phyloP scores from a whole-genome alignment of 2,888 invertebrate species.

The Cyrtodaria siliqua region DNA sequence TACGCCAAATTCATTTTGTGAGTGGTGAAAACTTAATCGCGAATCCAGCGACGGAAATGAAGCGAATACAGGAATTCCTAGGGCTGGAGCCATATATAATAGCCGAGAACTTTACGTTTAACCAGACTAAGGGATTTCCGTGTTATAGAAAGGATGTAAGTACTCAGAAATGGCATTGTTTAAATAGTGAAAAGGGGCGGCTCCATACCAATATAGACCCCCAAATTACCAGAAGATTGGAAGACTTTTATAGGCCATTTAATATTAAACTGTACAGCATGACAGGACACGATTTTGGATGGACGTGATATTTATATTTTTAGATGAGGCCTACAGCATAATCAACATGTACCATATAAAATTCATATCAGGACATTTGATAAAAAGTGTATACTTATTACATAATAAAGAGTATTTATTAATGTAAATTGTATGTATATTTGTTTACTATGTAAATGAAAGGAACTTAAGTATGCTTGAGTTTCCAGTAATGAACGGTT shows the following conservation, averaged over 20 bases:
- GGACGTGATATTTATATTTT: conserved; percentile 82
- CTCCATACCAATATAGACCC: conserved; percentile 85
- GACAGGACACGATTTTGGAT: conserved; percentile 86
- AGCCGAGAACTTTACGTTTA: conserved; percentile 96
- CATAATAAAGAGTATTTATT: too few species aligned
- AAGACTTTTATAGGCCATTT: conserved; percentile 86
- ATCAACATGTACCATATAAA: too few species aligned
- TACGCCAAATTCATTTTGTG: conserved; percentile 93
- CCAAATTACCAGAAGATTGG: conserved; percentile 80
- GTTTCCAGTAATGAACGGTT: too few species aligned
- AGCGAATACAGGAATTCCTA: conserved; percentile 94
- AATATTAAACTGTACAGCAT: conserved; percentile 87
- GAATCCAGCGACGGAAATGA: conserved; percentile 95
- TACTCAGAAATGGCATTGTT: conserved; percentile 85
- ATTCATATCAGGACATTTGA: too few species aligned
- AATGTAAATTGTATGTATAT: too few species aligned
- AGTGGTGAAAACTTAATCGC: conserved; percentile 95
- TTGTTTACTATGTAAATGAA: too few species aligned
- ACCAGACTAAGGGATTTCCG: conserved; percentile 96
- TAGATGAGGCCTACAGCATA: too few species aligned
- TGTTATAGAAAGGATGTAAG: conserved; percentile 88
- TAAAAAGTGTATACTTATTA: too few species aligned
- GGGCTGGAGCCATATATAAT: conserved; percentile 94
- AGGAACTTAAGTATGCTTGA: too few species aligned
- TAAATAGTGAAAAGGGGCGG: conserved; percentile 87